Evolutionary conservation across 2,888 invertebrate genomes (phyloP).

Genomic region (Pasiphila rectangulata): DNA sequence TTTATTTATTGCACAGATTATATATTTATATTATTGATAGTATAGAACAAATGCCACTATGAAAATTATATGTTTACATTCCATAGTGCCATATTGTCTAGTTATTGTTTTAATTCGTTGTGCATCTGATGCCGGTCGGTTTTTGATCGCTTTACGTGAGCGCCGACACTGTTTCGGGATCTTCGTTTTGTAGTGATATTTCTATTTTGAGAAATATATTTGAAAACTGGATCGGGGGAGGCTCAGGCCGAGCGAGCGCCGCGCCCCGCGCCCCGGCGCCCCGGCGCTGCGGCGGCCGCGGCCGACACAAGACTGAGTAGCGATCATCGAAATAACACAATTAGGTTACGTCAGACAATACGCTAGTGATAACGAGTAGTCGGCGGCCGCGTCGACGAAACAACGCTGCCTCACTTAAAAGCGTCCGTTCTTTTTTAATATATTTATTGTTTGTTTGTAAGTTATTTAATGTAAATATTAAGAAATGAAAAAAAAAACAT

Average conservation of each 20-base stretch:
- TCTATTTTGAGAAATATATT: conserved; percentile 14
- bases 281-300: too few relatives aligned
- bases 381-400: conserved; percentile 8
- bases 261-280: not conserved
- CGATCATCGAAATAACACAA: conserved; percentile 22
- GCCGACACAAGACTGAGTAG: conserved; percentile 28
- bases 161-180: not conserved
- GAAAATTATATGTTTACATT: conserved; percentile 73
- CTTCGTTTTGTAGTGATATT: conserved; percentile 12
- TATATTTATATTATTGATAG: conserved; percentile 29
- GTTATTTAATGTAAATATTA: conserved; percentile 77
- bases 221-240: not conserved
- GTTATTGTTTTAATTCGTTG: conserved; percentile 23
- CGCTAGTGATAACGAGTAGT: conserved; percentile 10
- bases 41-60: conserved; percentile 55
- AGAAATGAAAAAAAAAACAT: conserved; percentile 61
- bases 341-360: conserved; percentile 22
- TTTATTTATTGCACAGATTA: conserved; percentile 30
- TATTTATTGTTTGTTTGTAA: conserved; percentile 76
- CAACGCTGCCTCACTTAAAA: conserved; percentile 35
- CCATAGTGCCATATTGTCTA: conserved; percentile 67
- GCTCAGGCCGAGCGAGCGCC: not conserved
- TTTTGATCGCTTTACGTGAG: conserved; percentile 15
- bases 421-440: conserved; percentile 67
- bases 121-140: conserved; percentile 16